These are phyloP conservation scores for Troides helena DNA, from an alignment of 2,888 invertebrate genomes.

Conservation along the genomic window DNA sequence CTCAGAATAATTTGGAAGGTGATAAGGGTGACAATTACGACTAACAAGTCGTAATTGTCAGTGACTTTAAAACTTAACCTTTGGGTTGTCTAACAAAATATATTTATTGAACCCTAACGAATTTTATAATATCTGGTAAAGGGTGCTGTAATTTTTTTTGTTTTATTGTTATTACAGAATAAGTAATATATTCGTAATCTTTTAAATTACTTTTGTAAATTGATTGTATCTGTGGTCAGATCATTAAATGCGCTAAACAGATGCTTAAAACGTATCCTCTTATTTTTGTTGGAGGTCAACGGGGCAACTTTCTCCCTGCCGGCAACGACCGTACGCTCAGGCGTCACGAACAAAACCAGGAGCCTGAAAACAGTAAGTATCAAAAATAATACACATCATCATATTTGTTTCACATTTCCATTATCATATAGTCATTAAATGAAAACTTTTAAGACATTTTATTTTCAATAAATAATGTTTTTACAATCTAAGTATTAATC, in stretches of 20 bases:
- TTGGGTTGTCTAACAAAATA: neutral
- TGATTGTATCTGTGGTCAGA: neutral
- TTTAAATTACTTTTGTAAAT: neutral
- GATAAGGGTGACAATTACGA: no score
- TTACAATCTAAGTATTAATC: neutral
- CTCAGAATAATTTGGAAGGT: no score
- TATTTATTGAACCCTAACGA: neutral
- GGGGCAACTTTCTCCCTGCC: constrained; percentile 64
- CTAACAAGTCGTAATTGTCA: no score
- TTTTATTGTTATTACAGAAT: no score
- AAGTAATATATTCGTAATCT: no score
- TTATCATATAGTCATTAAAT: no score
- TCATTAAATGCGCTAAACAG: neutral
- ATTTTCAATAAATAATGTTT: no score
- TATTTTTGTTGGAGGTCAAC: constrained; percentile 47
- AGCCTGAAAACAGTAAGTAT: constrained; percentile 63
- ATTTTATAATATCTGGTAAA: neutral
- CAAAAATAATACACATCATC: neutral
- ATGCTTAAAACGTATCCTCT: constrained; percentile 26
- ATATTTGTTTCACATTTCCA: no score
- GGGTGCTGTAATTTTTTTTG: neutral
- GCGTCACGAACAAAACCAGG: constrained; percentile 67
- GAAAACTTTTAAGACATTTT: no score
- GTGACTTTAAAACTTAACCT: no score
- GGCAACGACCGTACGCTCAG: constrained; percentile 67